These are phyloP conservation scores for Scaptomyza reducta DNA, from an alignment of 2,888 invertebrate genomes.

Conservation along the genomic window DNA sequence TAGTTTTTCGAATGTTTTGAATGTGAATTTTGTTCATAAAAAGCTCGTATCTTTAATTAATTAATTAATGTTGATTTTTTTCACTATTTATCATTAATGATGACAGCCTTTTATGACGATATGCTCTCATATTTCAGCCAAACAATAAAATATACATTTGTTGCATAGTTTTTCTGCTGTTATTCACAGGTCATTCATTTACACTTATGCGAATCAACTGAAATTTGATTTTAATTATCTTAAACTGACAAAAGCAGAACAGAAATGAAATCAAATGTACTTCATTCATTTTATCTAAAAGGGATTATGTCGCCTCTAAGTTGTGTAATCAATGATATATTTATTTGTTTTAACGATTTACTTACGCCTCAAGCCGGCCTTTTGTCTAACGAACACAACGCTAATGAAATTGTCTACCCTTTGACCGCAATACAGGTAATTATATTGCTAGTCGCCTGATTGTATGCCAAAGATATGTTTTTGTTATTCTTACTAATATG, in stretches of 20 bases:
- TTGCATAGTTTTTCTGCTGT: no score
- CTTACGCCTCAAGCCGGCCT: not conserved
- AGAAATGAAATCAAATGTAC: not conserved
- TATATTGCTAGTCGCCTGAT: slow-evolving; percentile 3
- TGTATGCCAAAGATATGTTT: slow-evolving; percentile 9
- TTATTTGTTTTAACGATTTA: not conserved
- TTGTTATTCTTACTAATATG: slow-evolving; percentile 59
- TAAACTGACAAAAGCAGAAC: no score
- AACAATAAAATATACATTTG: not conserved
- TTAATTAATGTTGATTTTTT: no score
- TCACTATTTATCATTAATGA: no score
- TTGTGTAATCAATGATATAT: not conserved
- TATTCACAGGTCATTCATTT: not conserved
- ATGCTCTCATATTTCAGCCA: not conserved
- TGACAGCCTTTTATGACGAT: no score
- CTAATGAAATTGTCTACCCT: not conserved
- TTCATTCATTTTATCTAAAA: no score
- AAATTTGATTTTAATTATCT: not conserved
- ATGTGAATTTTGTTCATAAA: not conserved
- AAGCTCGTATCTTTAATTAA: no score
- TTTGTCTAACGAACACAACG: not conserved
- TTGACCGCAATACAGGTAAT: not conserved
- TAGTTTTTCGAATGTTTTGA: not conserved
- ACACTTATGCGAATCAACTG: not conserved
- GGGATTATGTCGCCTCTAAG: not conserved